Evolutionary conservation across 2,797 vertebrate genomes (phyloP).

Genomic region (Sternotherus odoratus): DNA sequence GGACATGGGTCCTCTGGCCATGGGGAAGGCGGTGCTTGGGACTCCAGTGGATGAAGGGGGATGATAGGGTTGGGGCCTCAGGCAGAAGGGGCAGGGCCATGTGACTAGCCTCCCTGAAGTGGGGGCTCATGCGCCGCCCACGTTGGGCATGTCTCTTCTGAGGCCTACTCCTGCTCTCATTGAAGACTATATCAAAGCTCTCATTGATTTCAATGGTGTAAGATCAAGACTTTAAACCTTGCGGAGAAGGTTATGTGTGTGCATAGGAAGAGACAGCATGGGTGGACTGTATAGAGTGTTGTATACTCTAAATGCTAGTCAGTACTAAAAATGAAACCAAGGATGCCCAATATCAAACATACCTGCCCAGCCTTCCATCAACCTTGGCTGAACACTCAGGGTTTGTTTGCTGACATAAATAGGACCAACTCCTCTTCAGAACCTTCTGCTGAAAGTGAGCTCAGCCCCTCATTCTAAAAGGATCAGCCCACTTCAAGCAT

Average conservation of each 20-base stretch:
- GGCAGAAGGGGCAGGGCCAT: no score
- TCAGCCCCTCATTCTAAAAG: background rate
- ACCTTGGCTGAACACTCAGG: background rate
- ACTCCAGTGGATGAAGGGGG: no score
- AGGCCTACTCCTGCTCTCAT: rapidly evolving
- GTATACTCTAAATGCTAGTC: background rate
- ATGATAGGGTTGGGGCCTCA: no score
- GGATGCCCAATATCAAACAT: rapidly evolving
- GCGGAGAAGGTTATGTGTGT: background rate
- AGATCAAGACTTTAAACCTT: no score
- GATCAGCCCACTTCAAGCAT: background rate
- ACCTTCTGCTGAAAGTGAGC: background rate
- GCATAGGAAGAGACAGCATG: background rate
- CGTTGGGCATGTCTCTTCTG: background rate
- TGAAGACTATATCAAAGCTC: rapidly evolving
- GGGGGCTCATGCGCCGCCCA: no score
- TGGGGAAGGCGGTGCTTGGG: no score
- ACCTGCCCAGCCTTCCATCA: background rate
- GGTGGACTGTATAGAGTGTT: background rate
- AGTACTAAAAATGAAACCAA: background rate
- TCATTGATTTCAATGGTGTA: rapidly evolving
- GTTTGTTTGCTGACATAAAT: background rate
- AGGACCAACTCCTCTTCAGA: background rate
- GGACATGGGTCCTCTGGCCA: no score
- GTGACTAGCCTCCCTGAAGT: no score